phyloP scores from a whole-genome alignment of 2,797 vertebrate species.

The Coluber constrictor region DNA sequence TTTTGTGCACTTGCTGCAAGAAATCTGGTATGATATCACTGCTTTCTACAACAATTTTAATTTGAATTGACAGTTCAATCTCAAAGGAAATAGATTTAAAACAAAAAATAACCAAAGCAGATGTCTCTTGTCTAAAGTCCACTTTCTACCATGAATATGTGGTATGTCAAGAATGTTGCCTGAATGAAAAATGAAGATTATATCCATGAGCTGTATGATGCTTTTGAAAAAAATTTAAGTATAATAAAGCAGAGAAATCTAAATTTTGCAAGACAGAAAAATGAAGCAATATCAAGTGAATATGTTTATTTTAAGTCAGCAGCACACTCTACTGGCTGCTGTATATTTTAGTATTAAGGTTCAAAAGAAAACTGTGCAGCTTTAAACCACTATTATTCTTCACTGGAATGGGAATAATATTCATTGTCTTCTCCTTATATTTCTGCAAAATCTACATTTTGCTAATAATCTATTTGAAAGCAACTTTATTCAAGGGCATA shows the following conservation, averaged over 20 bases:
- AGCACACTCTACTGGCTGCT: slow-evolving; percentile 70
- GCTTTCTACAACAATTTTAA: not conserved
- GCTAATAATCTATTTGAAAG: not conserved
- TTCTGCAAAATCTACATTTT: not conserved
- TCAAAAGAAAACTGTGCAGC: not conserved
- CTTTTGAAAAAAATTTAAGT: slow-evolving; percentile 11
- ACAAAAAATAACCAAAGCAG: not conserved
- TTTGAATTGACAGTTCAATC: not conserved
- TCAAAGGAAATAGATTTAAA: not conserved
- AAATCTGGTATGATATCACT: not conserved
- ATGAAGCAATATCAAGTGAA: not conserved
- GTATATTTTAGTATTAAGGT: slow-evolving; percentile 40
- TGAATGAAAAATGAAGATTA: not conserved
- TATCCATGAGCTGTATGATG: not conserved
- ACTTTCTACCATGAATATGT: not conserved
- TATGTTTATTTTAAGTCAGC: slow-evolving; percentile 49
- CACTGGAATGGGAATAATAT: not conserved
- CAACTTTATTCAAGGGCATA: not conserved
- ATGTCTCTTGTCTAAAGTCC: not conserved
- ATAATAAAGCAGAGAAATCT: slow-evolving; percentile 33
- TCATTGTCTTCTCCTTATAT: not conserved
- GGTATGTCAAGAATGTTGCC: not conserved
- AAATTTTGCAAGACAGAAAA: slow-evolving; percentile 6
- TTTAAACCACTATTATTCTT: not conserved
- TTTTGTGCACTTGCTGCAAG: not conserved